Percentiles rank a stretch among this genome's conserved stretches.
Conservation (phyloP, 2,113 vertebrate genomes). For the Mesembrinibis cayennensis region DNA sequence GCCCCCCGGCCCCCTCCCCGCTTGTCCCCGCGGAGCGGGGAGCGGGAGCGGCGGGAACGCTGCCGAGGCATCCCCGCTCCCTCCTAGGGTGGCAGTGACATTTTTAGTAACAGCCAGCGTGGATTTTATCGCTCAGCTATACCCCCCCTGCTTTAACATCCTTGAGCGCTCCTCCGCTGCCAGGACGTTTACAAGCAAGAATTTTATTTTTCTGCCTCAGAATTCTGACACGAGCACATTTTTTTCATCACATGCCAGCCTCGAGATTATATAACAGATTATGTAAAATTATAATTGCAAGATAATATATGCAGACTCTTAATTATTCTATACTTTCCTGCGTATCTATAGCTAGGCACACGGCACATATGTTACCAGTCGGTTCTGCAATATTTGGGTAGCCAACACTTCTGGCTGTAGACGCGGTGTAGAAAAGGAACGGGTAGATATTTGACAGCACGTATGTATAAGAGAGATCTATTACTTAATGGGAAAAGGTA, state of each 20-base stretch:
- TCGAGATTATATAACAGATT: slow-evolving; percentile 30
- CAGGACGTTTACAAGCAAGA: slow-evolving; percentile 46
- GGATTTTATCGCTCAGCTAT: slow-evolving; percentile 19
- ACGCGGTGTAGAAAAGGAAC: background rate
- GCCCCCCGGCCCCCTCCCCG: too few species aligned
- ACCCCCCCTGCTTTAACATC: background rate
- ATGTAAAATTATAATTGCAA: slow-evolving; percentile 43
- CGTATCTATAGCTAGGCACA: background rate
- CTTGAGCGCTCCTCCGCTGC: slow-evolving; percentile 32
- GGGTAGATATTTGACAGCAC: slow-evolving; percentile 49
- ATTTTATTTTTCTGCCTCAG: slow-evolving; percentile 39
- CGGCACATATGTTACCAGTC: background rate
- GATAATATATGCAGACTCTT: slow-evolving; percentile 19
- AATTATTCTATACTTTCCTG: slow-evolving; percentile 34
- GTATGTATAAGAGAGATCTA: slow-evolving; percentile 64
- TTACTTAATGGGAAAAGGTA: slow-evolving; percentile 69
- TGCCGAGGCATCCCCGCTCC: slow-evolving; percentile 22
- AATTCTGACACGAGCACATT: slow-evolving; percentile 48
- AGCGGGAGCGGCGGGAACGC: background rate
- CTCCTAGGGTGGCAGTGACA: slow-evolving; percentile 54
- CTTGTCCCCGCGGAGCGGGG: background rate
- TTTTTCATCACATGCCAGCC: slow-evolving; percentile 33
- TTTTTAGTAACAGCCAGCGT: slow-evolving; percentile 59
- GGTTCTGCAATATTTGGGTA: background rate
- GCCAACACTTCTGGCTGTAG: slow-evolving; percentile 16